phyloP scores from a whole-genome alignment of 1,140 invertebrate genomes.

The Pseudachorutes palmiensis region DNA sequence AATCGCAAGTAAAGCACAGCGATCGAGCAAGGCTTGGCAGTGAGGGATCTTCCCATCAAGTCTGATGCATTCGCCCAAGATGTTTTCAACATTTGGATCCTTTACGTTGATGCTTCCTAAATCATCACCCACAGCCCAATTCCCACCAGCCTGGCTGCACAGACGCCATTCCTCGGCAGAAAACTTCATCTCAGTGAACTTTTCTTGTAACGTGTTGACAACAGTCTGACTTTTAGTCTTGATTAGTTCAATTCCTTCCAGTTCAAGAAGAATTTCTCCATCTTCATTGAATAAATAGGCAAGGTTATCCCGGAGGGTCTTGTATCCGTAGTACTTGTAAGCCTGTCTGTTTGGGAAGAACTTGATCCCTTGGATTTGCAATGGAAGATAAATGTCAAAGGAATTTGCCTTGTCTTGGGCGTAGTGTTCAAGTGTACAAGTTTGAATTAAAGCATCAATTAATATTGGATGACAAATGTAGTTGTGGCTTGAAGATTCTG shows the following conservation, averaged over 20 bases:
- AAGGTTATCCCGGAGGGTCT: conserved; percentile 5
- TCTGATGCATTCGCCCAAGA: no score
- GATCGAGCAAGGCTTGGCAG: no score
- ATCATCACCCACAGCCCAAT: no score
- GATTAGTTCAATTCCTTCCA: conserved; percentile 20
- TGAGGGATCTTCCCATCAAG: no score
- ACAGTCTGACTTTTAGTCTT: conserved; percentile 3
- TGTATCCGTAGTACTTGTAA: conserved; percentile 6
- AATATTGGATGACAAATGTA: conserved; percentile 24
- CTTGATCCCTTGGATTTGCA: conserved; percentile 19
- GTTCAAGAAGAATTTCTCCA: conserved; percentile 8
- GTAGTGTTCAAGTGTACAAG: conserved; percentile 2
- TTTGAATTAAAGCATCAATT: conserved; percentile 28
- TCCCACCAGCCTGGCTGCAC: no score
- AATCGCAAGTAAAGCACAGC: no score
- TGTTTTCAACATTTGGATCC: no score
- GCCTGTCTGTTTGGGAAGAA: conserved; percentile 3
- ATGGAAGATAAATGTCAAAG: conserved; percentile 25
- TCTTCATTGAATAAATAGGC: not conserved
- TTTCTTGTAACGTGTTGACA: not conserved
- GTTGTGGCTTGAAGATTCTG: conserved; percentile 6
- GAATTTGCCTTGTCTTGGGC: not conserved
- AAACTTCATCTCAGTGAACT: not conserved
- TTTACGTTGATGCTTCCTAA: no score
- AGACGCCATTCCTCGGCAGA: not conserved